Evolutionary conservation across 2,113 vertebrate genomes (phyloP).

Genomic region (Oreochromis spilurus): DNA sequence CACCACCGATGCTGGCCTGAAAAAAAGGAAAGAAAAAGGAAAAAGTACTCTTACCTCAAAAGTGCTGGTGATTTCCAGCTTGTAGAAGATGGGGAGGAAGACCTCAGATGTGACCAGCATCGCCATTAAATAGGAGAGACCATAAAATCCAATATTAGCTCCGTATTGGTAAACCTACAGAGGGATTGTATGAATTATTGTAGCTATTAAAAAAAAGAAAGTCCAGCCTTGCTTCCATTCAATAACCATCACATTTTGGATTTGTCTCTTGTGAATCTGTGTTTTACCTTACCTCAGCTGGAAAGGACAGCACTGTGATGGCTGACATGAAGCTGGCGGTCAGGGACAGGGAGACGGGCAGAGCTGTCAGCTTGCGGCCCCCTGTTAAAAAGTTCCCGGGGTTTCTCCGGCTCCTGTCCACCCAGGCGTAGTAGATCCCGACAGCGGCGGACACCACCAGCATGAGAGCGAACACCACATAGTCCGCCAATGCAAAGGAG

Average conservation of each 20-base stretch:
- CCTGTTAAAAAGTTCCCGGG: slow-evolving; percentile 84
- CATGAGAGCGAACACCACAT: slow-evolving; percentile 87
- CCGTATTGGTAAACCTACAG: slow-evolving; percentile 82
- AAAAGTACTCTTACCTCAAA: slow-evolving; percentile 59
- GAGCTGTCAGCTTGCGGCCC: slow-evolving; percentile 79
- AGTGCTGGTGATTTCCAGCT: slow-evolving; percentile 87
- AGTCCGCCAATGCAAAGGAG: slow-evolving; percentile 81
- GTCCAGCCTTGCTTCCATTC: background rate
- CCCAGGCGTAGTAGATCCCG: slow-evolving; percentile 84
- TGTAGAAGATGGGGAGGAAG: slow-evolving; percentile 93
- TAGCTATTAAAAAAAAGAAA: background rate
- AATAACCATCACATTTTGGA: background rate
- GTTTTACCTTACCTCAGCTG: slow-evolving; percentile 71
- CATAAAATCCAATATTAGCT: slow-evolving; percentile 73
- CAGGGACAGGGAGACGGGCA: slow-evolving; percentile 88
- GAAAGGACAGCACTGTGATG: slow-evolving; percentile 86
- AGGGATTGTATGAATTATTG: background rate
- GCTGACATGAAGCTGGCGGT: slow-evolving; percentile 97
- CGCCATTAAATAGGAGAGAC: slow-evolving; percentile 76
- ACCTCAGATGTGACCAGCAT: slow-evolving; percentile 82
- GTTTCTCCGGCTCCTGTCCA: slow-evolving; percentile 71
- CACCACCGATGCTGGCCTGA: background rate
- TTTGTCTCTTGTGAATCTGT: background rate
- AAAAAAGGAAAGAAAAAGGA: background rate
- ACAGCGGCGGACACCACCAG: slow-evolving; percentile 82